These are phyloP conservation scores for Cladopsammia gracilis DNA, from an alignment of 64 coral and sea anemone species.

Conservation along the genomic window DNA sequence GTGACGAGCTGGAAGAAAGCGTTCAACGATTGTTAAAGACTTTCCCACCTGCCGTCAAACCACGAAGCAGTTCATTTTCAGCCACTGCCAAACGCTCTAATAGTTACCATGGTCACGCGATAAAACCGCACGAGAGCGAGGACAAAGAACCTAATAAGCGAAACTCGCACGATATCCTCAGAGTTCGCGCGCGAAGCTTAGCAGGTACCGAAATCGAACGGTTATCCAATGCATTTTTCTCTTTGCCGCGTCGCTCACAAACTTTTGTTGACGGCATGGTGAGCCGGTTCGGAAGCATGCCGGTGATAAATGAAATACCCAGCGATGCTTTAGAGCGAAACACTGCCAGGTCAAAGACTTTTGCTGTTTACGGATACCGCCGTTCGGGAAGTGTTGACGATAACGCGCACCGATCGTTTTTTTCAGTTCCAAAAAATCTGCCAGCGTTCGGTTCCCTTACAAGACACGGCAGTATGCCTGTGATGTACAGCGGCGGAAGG, in stretches of 20 bases:
- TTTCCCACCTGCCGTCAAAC: background rate
- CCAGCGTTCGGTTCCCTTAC: slow-evolving; percentile 52
- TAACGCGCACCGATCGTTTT: background rate
- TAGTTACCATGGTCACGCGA: background rate
- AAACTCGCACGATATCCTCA: background rate
- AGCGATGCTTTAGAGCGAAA: slow-evolving; percentile 4
- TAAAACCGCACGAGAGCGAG: background rate
- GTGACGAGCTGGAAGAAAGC: slow-evolving; percentile 30
- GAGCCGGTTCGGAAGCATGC: slow-evolving; percentile 79
- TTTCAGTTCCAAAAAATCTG: background rate
- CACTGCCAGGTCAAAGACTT: slow-evolving; percentile 58
- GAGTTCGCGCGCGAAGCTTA: slow-evolving; percentile 11
- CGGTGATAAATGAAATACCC: slow-evolving; percentile 85
- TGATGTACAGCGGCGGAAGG: slow-evolving; percentile 29
- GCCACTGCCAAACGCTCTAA: background rate
- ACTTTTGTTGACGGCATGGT: slow-evolving; percentile 40
- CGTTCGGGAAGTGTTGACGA: background rate
- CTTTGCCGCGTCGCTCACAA: slow-evolving; percentile 25
- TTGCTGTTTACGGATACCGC: slow-evolving; percentile 75
- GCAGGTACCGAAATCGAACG: background rate
- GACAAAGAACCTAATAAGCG: background rate
- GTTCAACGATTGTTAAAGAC: slow-evolving; percentile 4
- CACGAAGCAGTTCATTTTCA: slow-evolving; percentile 45
- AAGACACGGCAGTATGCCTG: slow-evolving; percentile 82
- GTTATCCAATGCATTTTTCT: background rate